phyloP scores from a whole-genome alignment of 2,888 invertebrate species.

The Dastarcus helophoroides region DNA sequence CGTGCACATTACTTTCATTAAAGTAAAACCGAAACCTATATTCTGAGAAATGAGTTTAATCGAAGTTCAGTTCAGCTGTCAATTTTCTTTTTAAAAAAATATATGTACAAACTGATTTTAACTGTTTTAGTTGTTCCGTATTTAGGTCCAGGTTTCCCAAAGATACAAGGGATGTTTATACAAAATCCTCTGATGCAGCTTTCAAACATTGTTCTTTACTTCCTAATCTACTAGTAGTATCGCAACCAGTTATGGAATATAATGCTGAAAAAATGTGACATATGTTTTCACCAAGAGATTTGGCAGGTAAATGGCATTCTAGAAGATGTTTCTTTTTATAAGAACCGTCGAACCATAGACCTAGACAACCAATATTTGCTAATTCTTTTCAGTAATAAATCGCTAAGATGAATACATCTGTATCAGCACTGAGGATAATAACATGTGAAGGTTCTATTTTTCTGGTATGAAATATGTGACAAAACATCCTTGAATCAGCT shows the following conservation, averaged over 20 bases:
- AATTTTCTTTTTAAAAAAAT: conserved; percentile 14
- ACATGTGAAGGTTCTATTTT: conserved; percentile 14
- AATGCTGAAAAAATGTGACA: conserved; percentile 21
- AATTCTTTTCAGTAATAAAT: conserved; percentile 18
- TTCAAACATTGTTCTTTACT: conserved; percentile 12
- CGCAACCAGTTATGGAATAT: conserved; percentile 16
- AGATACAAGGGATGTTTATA: conserved; percentile 15
- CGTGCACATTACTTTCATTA: conserved; percentile 18
- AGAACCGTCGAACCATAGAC: conserved; percentile 12
- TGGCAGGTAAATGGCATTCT: conserved; percentile 20
- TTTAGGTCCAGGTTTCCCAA: conserved; percentile 15
- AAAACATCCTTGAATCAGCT: conserved; percentile 17
- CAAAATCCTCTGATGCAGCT: conserved; percentile 16
- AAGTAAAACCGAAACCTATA: conserved; percentile 14
- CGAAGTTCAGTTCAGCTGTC: too few species aligned
- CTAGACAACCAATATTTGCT: conserved; percentile 12
- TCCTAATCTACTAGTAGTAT: conserved; percentile 15
- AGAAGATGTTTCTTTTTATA: conserved; percentile 13
- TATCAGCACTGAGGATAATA: conserved; percentile 18
- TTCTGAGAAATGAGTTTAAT: conserved; percentile 17
- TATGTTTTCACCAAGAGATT: conserved; percentile 18
- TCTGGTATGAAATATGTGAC: conserved; percentile 17
- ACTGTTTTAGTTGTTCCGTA: conserved; percentile 15
- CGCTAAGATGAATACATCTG: conserved; percentile 17
- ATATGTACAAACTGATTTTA: conserved; percentile 17